Evolutionary conservation across 2,888 invertebrate species (phyloP), one percentile per base, ranked within the genome.

Genomic region (Platypus cylindrus): DNA sequence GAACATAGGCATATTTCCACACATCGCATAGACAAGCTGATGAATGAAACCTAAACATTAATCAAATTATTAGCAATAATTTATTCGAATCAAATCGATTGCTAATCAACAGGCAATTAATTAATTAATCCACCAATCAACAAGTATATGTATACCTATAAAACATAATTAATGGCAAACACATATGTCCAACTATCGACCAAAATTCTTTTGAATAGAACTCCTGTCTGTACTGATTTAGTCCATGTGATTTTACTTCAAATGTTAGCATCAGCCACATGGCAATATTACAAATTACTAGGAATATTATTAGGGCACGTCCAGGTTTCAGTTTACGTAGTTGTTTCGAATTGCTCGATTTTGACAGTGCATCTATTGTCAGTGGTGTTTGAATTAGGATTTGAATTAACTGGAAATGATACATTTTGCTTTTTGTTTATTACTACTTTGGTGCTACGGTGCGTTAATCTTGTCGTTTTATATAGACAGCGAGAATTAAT

Each of bases 11-110:
- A 16, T 74, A 73, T 50, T 76, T 74, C 82, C 82, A 83, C 47
- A 83, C 79, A 55, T 81, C 80, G 8, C 77, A 78, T 28, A 83
- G 68, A 50, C 81, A 82, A 0, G 80, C 81, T n/a, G 79, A 75
- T 1, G 79, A 77, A 52, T 82, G 81, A 54, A 82, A 82, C 24
- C 43, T 43, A 23, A n/a, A n/a, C n/a, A n/a, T n/a, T n/a, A n/a
- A n/a, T n/a, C n/a, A n/a, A n/a, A n/a, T n/a, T n/a, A n/a, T n/a
- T n/a, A n/a, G n/a, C n/a, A n/a, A n/a, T n/a, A n/a, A n/a, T n/a
- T n/a, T n/a, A n/a, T n/a, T n/a, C n/a, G n/a, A n/a, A n/a, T n/a
- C n/a, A n/a, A n/a, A n/a, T n/a, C n/a, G n/a, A n/a, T n/a, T n/a
- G n/a, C n/a, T n/a, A n/a, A n/a, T n/a, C n/a, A n/a, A n/a, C n/a